Evolutionary conservation across 2,113 vertebrate species (phyloP).

Genomic region (Thermophis baileyi): DNA sequence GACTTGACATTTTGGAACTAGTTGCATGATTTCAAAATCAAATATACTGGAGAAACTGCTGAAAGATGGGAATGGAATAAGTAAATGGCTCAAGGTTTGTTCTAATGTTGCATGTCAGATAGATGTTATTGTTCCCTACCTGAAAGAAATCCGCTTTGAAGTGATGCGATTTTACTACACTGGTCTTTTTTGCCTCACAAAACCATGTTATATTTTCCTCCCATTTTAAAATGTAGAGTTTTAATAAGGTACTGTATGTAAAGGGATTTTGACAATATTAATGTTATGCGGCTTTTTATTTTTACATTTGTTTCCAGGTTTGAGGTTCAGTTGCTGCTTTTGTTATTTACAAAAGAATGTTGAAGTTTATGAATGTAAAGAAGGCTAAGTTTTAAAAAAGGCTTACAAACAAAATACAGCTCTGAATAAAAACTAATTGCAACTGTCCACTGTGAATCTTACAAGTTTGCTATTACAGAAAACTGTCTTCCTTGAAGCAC

Average conservation of each 20-base stretch:
- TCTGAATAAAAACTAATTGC: neutral
- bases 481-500: neutral
- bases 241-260: neutral
- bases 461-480: neutral
- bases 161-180: neutral
- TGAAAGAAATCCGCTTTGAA: neutral
- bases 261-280: neutral
- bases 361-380: neutral
- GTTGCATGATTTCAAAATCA: neutral
- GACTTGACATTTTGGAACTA: neutral
- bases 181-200: neutral
- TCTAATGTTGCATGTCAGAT: neutral
- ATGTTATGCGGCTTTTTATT: neutral
- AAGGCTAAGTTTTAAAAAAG: neutral
- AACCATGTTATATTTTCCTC: neutral
- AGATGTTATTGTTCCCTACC: neutral
- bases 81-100: neutral
- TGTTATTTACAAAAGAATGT: neutral
- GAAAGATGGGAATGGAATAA: neutral
- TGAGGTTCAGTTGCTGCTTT: neutral
- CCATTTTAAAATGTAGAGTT: neutral
- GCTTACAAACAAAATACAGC: neutral
- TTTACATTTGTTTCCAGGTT: neutral
- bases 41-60: neutral
- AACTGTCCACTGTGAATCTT: neutral